Evolutionary conservation across 1,140 invertebrate genomes (phyloP), one percentile per base, ranked within the genome.

Genomic region (Eubasilissa regina): DNA sequence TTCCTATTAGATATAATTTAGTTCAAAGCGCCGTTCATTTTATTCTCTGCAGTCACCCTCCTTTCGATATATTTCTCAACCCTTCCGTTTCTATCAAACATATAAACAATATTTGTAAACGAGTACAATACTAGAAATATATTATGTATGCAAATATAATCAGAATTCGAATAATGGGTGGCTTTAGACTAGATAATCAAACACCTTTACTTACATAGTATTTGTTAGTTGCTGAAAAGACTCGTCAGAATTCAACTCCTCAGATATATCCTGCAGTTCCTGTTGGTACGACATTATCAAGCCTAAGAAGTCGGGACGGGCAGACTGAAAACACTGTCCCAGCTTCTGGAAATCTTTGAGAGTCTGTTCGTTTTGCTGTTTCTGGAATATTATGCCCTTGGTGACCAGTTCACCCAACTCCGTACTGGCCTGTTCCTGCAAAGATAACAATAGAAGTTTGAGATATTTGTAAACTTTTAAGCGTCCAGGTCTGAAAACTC

Each of bases 161-260:
- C n/a, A n/a, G n/a, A n/a, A n/a, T n/a, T n/a, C n/a, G n/a, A n/a
- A n/a, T n/a, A n/a, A n/a, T n/a, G n/a, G n/a, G n/a, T n/a, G n/a
- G n/a, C n/a, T n/a, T n/a, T n/a, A n/a, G n/a, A n/a, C n/a, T n/a
- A n/a, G n/a, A n/a, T n/a, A n/a, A n/a, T n/a, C n/a, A n/a, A n/a
- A n/a, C n/a, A n/a, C n/a, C n/a, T 15, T 19, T 25, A 77, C 60
- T 90, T 89, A 93, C 90, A 93, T 84, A n/a, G 89, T 86, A 47
- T 92, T 90, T n/a, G 90, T 88, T 13, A 94, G 88, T 77, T 93
- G 90, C 83, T 93, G 90, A 43, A 95, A 82, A 0, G 90, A 89
- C 74, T 93, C 91, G 83, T 95, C 94, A 21, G 89, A 89, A 25
- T 90, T 85, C 0, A 95, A 85, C 83, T 95, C 94, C 7, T 92